These are phyloP conservation scores for Dunckerocampus dactyliophorus DNA, from an alignment of 2,113 vertebrate species.

Conservation along the genomic window DNA sequence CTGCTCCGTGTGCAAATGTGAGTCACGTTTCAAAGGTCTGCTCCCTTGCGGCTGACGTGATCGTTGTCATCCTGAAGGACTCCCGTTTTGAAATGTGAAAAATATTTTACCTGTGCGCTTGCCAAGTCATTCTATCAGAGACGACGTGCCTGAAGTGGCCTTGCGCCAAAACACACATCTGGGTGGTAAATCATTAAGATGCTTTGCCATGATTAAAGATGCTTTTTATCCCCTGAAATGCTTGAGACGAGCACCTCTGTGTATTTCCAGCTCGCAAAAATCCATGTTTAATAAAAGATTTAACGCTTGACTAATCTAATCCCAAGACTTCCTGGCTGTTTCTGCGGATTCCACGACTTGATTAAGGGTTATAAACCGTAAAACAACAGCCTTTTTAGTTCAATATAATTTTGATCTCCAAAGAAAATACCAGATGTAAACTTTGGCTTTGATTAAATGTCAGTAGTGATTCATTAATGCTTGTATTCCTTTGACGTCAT, in stretches of 20 bases:
- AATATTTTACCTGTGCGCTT: no score
- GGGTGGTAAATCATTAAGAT: conserved; percentile 48
- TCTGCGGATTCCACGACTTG: conserved; percentile 21
- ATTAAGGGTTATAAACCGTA: conserved; percentile 1
- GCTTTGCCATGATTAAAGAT: conserved; percentile 48
- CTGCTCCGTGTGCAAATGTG: not conserved
- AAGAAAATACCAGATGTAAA: not conserved
- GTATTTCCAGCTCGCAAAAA: conserved; percentile 16
- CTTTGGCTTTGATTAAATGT: not conserved
- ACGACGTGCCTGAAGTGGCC: conserved; percentile 9
- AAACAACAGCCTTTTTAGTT: conserved; percentile 7
- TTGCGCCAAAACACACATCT: conserved; percentile 33
- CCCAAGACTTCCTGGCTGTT: conserved; percentile 27
- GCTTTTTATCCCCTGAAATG: conserved; percentile 22
- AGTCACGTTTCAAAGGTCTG: not conserved
- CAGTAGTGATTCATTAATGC: not conserved
- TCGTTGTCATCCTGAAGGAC: not conserved
- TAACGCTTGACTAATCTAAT: conserved; percentile 33
- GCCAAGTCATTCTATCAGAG: not conserved
- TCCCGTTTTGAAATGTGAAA: no score
- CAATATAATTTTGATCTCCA: not conserved
- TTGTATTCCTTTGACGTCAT: no score
- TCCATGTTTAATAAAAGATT: conserved; percentile 49
- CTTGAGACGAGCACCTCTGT: conserved; percentile 27
- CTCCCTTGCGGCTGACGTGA: not conserved